Conservation (phyloP, 2,888 invertebrate species). For the Pimpla rufipes region DNA sequence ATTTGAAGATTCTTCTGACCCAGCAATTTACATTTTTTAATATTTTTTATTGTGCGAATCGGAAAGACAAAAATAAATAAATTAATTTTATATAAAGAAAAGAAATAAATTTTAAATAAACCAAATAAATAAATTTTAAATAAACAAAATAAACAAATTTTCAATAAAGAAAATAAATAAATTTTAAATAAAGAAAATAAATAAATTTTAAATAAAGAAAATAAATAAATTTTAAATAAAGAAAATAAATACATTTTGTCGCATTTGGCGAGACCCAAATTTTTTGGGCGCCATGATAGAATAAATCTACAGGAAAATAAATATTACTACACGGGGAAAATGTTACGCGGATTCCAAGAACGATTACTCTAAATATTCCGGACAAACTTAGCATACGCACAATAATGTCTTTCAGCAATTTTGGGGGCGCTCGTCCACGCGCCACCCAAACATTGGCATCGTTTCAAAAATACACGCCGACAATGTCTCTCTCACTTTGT, state of each 20-base stretch:
- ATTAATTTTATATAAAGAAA: neutral
- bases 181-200: too few relatives aligned
- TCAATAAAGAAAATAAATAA: too few relatives aligned
- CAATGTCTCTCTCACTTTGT: neutral
- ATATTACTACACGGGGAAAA: too few relatives aligned
- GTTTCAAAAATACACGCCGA: neutral
- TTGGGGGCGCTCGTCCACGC: neutral
- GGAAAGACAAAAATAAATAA: neutral
- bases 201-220: too few relatives aligned
- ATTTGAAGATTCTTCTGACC: neutral
- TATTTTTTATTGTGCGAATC: neutral
- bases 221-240: too few relatives aligned
- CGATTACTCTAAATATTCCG: neutral
- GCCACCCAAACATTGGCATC: neutral
- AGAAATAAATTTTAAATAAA: too few relatives aligned
- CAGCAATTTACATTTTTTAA: neutral
- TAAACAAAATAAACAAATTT: too few relatives aligned
- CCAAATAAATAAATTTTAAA: too few relatives aligned
- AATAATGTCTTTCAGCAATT: slow-evolving; percentile 13
- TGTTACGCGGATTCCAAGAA: neutral
- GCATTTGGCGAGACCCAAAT: too few relatives aligned
- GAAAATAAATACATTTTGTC: too few relatives aligned
- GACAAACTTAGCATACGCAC: slow-evolving; percentile 16
- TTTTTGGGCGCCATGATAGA: too few relatives aligned
- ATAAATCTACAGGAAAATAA: too few relatives aligned